Conservation (phyloP, 2,113 vertebrate genomes). For the Xiphias gladius region DNA sequence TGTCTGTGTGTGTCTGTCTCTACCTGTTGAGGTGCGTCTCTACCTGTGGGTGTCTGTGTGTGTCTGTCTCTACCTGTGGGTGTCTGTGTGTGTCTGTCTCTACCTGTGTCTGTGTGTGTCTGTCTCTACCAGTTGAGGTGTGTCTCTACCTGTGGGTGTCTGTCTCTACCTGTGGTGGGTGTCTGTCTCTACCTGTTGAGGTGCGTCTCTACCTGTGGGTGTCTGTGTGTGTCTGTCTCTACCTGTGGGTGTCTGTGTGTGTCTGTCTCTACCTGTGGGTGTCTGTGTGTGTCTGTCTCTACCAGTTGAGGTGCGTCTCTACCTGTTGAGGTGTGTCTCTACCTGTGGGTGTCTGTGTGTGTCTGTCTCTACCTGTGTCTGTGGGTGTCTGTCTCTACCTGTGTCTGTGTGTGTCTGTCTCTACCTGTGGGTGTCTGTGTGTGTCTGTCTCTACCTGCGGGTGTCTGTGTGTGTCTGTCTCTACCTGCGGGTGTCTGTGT, state of each 20-base stretch:
- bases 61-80: slow-evolving; percentile 79
- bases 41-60: slow-evolving; percentile 89
- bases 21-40: too few species aligned
- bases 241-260: slow-evolving; percentile 90
- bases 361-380: slow-evolving; percentile 79
- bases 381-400: slow-evolving; percentile 83
- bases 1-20: too few species aligned
- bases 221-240: slow-evolving; percentile 75
- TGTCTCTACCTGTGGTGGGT: slow-evolving; percentile 88
- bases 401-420: too few species aligned
- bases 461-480: too few species aligned
- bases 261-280: slow-evolving; percentile 83
- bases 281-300: too few species aligned
- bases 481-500: slow-evolving; percentile 88
- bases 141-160: slow-evolving; percentile 84
- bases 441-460: slow-evolving; percentile 80
- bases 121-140: too few species aligned
- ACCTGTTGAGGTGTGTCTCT: too few species aligned
- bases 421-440: slow-evolving; percentile 90
- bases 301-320: too few species aligned
- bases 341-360: slow-evolving; percentile 90
- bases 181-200: slow-evolving; percentile 82
- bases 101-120: slow-evolving; percentile 88
- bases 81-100: too few species aligned
- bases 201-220: too few species aligned